Evolutionary conservation across 64 coral and sea anemone genomes (phyloP).

Genomic region (Stichodactyla helianthus): DNA sequence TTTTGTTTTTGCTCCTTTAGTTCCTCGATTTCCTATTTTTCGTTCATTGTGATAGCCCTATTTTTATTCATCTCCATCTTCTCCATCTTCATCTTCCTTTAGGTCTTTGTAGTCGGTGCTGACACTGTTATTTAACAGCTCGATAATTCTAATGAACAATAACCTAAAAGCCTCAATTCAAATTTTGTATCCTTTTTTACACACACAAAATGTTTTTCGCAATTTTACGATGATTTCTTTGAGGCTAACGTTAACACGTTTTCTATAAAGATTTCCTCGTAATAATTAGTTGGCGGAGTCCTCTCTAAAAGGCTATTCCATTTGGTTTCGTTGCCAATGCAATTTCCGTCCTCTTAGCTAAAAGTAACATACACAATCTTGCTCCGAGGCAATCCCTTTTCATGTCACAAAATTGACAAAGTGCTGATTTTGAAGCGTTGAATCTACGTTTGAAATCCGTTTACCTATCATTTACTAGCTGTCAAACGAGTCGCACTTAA

Average conservation of each 20-base stretch:
- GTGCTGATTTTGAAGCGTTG: background rate
- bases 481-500: background rate
- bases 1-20: no score
- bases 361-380: background rate
- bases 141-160: background rate
- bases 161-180: background rate
- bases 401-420: background rate
- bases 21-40: no score
- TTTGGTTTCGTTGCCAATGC: background rate
- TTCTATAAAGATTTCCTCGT: background rate
- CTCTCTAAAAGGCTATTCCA: background rate
- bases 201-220: background rate
- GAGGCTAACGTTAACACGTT: background rate
- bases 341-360: conserved; percentile 3
- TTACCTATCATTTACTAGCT: background rate
- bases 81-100: background rate
- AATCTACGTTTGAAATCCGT: background rate
- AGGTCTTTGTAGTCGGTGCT: background rate
- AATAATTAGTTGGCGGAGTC: background rate
- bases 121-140: background rate
- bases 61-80: background rate
- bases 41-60: no score
- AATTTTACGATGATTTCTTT: background rate
- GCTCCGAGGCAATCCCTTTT: background rate
- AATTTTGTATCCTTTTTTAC: background rate